A percentile compares a stretch with the other conserved stretches of the same genome.
Evolutionary conservation across 2,888 invertebrate species (phyloP).

Genomic region (Sturmia bella): DNA sequence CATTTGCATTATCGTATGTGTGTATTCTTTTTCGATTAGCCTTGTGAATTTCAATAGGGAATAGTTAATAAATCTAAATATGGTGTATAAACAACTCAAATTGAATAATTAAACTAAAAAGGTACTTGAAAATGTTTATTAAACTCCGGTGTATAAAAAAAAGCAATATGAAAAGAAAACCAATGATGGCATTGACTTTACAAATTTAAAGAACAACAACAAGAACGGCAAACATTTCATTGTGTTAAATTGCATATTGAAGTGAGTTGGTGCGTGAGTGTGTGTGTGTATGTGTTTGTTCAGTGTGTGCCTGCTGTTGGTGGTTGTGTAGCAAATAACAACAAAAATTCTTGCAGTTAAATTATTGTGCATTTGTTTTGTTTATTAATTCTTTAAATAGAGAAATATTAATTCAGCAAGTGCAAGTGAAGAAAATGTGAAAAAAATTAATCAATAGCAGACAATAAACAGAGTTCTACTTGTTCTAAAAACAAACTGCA

Average conservation of each 20-base stretch:
- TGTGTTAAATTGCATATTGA: constrained; percentile 23
- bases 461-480: constrained; percentile 1
- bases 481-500: too few relatives aligned
- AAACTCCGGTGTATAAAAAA: neutral
- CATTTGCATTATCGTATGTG: constrained; percentile 21
- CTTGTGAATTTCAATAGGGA: constrained; percentile 35
- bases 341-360: constrained; percentile 19
- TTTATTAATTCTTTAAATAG: constrained; percentile 19
- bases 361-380: constrained; percentile 5
- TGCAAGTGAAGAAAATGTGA: constrained; percentile 25
- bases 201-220: constrained; percentile 24
- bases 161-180: constrained; percentile 2
- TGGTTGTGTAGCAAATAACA: constrained; percentile 18
- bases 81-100: constrained; percentile 33
- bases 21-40: constrained; percentile 40
- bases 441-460: neutral
- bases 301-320: constrained; percentile 9
- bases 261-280: constrained; percentile 5
- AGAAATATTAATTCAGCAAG: constrained; percentile 31
- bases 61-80: constrained; percentile 28
- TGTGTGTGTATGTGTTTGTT: constrained; percentile 12
- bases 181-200: constrained; percentile 30
- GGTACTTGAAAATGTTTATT: neutral
- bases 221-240: constrained; percentile 30
- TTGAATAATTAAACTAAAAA: constrained; percentile 19